Base-by-base conservation (phyloP, 2,888 invertebrate genomes). In the Fragum fragum region DNA sequence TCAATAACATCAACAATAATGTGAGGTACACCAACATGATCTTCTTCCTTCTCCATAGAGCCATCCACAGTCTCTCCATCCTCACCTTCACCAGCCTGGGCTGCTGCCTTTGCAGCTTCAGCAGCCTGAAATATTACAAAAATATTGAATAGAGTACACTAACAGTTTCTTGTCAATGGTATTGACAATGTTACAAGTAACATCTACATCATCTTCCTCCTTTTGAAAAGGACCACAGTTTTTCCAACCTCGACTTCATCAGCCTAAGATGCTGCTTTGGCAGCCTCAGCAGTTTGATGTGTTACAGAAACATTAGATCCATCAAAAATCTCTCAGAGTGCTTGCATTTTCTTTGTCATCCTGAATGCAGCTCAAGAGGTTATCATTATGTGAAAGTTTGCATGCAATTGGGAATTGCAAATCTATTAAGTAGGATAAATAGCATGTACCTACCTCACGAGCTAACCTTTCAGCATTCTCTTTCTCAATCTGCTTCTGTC, bases 181-280 rank as follows among this genome's bases (percentile, higher is more conserved):
- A 82, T 94, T 93, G 5, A 94, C 75, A 21, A 93, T 47, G 29
- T 94, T 84, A 74, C 93, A 89, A 7, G 93, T 93, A 0, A 94
- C 85, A 18, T 94, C 94, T 16, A 93, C 88, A 7, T 91, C 86
- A 29, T 92, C 92, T 57, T 92, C 93, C 14, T 90, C 90, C 66
- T 92, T 90, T 80, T 90, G 92, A 42, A 89, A 87, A 5, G 86
- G 70, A 21, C 83, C 89, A 23, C 90, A 90, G 23, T 66, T 83
- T 14, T 81, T 90, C 28, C 88, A n/a, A n/a, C 90, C 14, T 77
- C 83, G 23, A 87, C 90, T 59, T 87, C 89, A 14, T 77, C 87
- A 26, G 84, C 89, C 6, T 83, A 89, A 18, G 76, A 75, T 7
- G 79, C 85, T 0, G 79, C 83, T 23, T 88, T 87, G 57, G 77